Evolutionary conservation across 2,113 vertebrate genomes (phyloP), one percentile per base, ranked within the genome.

Genomic region (Rhineura floridana): DNA sequence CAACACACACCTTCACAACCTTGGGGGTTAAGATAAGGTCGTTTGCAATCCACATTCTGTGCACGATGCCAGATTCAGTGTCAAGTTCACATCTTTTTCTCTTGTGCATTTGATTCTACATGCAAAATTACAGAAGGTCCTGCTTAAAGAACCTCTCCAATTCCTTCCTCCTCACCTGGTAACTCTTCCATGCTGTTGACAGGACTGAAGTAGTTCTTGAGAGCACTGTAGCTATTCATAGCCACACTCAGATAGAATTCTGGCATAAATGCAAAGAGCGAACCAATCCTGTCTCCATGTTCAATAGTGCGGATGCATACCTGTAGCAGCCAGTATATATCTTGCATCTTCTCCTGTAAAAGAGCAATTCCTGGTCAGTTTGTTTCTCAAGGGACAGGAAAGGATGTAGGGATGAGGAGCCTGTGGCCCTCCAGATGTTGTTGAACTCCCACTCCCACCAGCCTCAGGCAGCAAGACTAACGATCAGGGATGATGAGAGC

Each of bases 221-320:
- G 98, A 65, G 99, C 98, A 2, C 98, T 99, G 96, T 99, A 99
- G 81, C 98, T 98, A 91, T 99, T 99, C 98, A 99, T 99, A 95
- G 98, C 98, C 85, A 99, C 99, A 0, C 97, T 99, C 95, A 99
- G 97, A 97, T 99, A 99, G 97, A 99, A 99, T 96, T 99, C 99
- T 0, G 99, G 99, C 92, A 97, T 96, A 93, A 99, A 99, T 91
- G 98, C 98, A 0, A 99, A 99, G 85, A 99, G 94, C 0, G 98
- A 97, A 33, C 98, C 98, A 0, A 98, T 98, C 93, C 95, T 96
- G 95, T 99, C 98, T 0, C 98, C 96, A 0, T 98, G 99, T 93
- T 99, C 98, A 0, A 99, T 98, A 91, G 98, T 99, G 75, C 97
- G 96, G 69, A 99, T 97, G 84, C 98, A 99, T 23, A 99, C 98